Conservation (phyloP, 2,113 vertebrate genomes). For the Dissostichus mawsoni region DNA sequence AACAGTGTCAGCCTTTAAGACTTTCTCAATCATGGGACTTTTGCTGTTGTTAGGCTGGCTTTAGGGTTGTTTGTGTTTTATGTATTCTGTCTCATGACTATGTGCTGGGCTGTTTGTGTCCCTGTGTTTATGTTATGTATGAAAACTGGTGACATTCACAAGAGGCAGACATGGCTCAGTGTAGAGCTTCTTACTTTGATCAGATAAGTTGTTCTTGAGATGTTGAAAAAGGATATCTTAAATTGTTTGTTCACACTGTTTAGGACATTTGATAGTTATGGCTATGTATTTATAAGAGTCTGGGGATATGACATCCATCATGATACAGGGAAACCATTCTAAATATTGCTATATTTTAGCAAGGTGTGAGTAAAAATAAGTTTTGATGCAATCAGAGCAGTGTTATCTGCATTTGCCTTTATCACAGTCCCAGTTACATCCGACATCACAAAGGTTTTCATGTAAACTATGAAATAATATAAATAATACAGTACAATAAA, state of each 20-base stretch:
- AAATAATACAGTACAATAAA: too few species aligned
- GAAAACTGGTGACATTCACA: slow-evolving; percentile 27
- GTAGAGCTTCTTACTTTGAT: background rate
- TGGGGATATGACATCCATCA: background rate
- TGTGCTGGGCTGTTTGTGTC: background rate
- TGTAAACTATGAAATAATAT: too few species aligned
- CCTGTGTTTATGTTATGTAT: slow-evolving; percentile 1
- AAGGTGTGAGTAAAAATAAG: background rate
- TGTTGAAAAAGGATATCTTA: background rate
- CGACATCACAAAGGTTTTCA: too few species aligned
- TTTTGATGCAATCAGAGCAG: too few species aligned
- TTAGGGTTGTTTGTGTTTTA: background rate
- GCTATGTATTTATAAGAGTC: background rate
- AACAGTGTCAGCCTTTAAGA: background rate
- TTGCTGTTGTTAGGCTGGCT: slow-evolving; percentile 6
- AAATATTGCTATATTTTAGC: background rate
- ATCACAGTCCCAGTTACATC: too few species aligned
- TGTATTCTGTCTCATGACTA: background rate
- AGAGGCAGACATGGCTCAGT: background rate
- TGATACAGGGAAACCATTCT: background rate
- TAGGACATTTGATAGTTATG: background rate
- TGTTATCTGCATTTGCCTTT: too few species aligned
- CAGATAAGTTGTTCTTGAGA: background rate
- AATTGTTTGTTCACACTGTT: background rate
- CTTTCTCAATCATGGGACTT: slow-evolving; percentile 33